These are phyloP conservation scores for Brachionus calyciflorus DNA, from an alignment of 1,140 invertebrate species.

Conservation along the genomic window DNA sequence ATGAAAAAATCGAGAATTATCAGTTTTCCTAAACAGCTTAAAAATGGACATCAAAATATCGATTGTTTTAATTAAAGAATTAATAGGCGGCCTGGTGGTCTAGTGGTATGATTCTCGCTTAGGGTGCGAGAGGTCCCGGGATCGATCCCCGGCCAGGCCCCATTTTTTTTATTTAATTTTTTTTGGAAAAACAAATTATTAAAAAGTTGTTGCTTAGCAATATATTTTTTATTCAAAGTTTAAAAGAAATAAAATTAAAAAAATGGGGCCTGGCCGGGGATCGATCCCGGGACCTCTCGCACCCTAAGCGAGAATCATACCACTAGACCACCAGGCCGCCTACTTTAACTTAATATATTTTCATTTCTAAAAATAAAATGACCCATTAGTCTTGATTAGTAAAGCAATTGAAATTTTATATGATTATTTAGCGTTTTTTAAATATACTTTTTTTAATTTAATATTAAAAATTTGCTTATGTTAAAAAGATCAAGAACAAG, in stretches of 20 bases:
- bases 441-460: no score
- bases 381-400: no score
- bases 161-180: conserved; percentile 36
- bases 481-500: no score
- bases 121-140: conserved; percentile 47
- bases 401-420: no score
- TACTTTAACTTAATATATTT: not conserved
- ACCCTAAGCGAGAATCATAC: conserved; percentile 48
- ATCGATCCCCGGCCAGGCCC: conserved; percentile 47
- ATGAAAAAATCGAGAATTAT: no score
- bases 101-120: conserved; percentile 48
- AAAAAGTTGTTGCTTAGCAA: no score
- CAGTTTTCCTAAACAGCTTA: no score
- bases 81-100: conserved; percentile 45
- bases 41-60: not conserved
- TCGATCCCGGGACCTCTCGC: conserved; percentile 47
- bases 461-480: no score
- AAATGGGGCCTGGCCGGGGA: conserved; percentile 47
- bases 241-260: conserved; percentile 30
- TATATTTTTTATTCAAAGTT: not conserved
- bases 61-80: not conserved
- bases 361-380: not conserved
- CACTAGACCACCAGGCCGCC: conserved; percentile 47
- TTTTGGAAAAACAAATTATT: no score
- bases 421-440: no score